Evolutionary conservation across 2,888 invertebrate genomes (phyloP).

Genomic region (Pterostichus niger): DNA sequence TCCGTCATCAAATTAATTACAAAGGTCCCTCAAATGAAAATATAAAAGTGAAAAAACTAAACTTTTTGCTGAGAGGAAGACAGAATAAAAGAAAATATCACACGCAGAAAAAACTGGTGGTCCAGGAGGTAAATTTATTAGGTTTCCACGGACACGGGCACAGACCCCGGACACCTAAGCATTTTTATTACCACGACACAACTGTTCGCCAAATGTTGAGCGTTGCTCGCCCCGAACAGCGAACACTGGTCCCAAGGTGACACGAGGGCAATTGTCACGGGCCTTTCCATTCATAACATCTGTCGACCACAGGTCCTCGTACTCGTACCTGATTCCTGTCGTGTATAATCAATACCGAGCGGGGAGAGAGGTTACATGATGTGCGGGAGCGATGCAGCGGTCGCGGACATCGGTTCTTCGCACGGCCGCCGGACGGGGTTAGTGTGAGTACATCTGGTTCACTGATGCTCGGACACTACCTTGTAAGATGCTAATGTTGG

Average conservation of each 20-base stretch:
- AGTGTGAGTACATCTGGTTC: conserved; percentile 37
- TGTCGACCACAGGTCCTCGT: conserved; percentile 73
- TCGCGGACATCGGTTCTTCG: conserved; percentile 17
- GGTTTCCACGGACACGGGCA: conserved; percentile 12
- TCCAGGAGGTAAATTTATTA: conserved; percentile 56
- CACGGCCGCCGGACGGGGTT: neutral
- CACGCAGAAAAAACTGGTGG: conserved; percentile 29
- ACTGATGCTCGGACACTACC: conserved; percentile 18
- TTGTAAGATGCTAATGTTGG: conserved; percentile 31
- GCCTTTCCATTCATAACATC: conserved; percentile 74
- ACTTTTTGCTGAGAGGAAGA: conserved; percentile 20
- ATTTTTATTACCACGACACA: conserved; percentile 63
- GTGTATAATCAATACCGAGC: conserved; percentile 45
- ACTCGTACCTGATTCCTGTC: conserved; percentile 70
- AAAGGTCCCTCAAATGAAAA: neutral
- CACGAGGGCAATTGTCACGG: conserved; percentile 66
- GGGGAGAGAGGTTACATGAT: conserved; percentile 5
- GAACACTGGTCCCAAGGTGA: conserved; percentile 64
- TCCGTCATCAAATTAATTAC: neutral
- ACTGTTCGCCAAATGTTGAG: conserved; percentile 66
- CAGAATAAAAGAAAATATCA: conserved; percentile 42
- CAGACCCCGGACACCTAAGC: conserved; percentile 48
- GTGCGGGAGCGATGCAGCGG: conserved; percentile 4
- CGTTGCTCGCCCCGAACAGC: conserved; percentile 19
- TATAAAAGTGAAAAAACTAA: neutral